Evolutionary conservation across 2,888 invertebrate species (phyloP).

Genomic region (Agonum fuliginosum): DNA sequence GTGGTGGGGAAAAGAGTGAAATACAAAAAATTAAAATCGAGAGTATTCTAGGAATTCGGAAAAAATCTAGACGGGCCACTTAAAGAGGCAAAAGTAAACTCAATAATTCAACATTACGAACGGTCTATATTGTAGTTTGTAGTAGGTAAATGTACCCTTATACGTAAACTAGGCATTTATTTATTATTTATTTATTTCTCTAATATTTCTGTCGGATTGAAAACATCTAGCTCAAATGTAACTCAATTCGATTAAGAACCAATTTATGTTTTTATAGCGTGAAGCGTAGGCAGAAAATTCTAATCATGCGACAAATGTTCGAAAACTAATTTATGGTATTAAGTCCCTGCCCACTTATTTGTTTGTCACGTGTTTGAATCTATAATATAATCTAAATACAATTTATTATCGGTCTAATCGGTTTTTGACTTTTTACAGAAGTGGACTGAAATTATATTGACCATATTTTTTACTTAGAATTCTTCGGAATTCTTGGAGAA

Average conservation of each 20-base stretch:
- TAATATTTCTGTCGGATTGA: not conserved
- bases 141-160: too few species aligned
- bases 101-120: too few species aligned
- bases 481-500: too few species aligned
- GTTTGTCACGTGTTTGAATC: slow-evolving; percentile 20
- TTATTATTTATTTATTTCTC: too few species aligned
- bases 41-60: too few species aligned
- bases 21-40: too few species aligned
- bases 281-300: slow-evolving; percentile 3
- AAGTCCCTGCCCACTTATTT: slow-evolving; percentile 15
- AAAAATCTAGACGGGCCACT: too few species aligned
- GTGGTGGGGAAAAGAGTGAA: too few species aligned
- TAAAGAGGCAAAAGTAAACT: too few species aligned
- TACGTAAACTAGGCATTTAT: too few species aligned
- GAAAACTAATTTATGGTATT: slow-evolving; percentile 31
- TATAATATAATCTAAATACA: slow-evolving; percentile 4
- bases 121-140: too few species aligned
- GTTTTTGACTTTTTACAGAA: slow-evolving; percentile 29
- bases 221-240: slow-evolving; percentile 1
- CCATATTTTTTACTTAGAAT: too few species aligned
- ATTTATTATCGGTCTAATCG: slow-evolving; percentile 9
- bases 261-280: slow-evolving; percentile 33
- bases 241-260: slow-evolving; percentile 20
- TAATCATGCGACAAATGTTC: not conserved
- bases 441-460: not conserved